These are phyloP conservation scores for Geodia barretti DNA, from an alignment of 37 sponge, comb jelly and placozoan species.

Conservation along the genomic window DNA sequence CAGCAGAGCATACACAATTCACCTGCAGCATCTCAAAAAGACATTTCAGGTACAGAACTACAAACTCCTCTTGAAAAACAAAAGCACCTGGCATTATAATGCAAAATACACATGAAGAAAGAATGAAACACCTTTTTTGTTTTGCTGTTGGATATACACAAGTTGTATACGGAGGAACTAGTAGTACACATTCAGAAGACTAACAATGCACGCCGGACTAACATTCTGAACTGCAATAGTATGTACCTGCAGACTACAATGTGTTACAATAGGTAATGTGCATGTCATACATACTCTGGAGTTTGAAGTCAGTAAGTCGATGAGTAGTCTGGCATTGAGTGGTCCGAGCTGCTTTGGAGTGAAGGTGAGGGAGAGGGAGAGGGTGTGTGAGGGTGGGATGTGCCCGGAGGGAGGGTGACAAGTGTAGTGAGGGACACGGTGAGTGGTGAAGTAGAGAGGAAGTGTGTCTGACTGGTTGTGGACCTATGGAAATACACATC, in stretches of 20 bases:
- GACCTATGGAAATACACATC: too few relatives aligned
- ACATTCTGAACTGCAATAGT: not conserved
- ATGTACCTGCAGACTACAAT: not conserved
- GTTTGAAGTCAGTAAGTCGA: constrained; percentile 30
- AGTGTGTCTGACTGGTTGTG: constrained; percentile 56
- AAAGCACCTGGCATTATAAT: too few relatives aligned
- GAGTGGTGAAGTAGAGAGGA: constrained; percentile 36
- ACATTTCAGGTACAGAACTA: too few relatives aligned
- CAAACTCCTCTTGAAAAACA: too few relatives aligned
- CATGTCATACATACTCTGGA: not conserved
- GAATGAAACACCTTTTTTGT: too few relatives aligned
- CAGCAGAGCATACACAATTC: too few relatives aligned
- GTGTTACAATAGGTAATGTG: too few relatives aligned
- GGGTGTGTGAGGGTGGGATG: constrained; percentile 18
- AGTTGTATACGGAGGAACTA: too few relatives aligned
- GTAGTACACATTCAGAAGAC: too few relatives aligned
- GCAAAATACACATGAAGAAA: too few relatives aligned
- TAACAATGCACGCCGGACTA: not conserved
- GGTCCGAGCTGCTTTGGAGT: constrained; percentile 61
- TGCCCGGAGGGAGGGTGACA: constrained; percentile 32
- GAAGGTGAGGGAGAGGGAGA: constrained; percentile 22
- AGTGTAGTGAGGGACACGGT: constrained; percentile 57
- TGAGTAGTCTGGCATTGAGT: constrained; percentile 29
- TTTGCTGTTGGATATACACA: too few relatives aligned
- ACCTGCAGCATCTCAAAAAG: too few relatives aligned